These are phyloP conservation scores for Hippocampus abdominalis DNA, from an alignment of 2,113 vertebrate genomes.

Conservation along the genomic window DNA sequence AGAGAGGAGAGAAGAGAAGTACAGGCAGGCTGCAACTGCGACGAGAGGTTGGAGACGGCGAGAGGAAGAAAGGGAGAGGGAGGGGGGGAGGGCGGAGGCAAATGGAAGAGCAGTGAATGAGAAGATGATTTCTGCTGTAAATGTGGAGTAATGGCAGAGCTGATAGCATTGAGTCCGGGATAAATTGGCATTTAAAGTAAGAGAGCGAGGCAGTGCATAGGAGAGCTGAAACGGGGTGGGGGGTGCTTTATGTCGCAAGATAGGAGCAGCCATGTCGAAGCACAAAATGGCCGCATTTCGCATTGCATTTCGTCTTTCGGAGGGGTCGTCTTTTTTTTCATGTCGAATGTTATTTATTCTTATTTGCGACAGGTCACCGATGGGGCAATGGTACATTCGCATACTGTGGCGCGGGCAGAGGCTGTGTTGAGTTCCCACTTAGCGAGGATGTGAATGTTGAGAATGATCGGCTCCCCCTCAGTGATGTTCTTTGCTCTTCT, in stretches of 20 bases:
- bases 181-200: constrained; percentile 74
- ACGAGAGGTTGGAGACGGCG: constrained; percentile 27
- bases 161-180: constrained; percentile 66
- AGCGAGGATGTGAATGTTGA: not conserved
- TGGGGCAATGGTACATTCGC: not conserved
- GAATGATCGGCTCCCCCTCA: not conserved
- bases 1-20: constrained; percentile 26
- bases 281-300: constrained; percentile 70
- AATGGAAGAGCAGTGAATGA: constrained; percentile 4
- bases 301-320: constrained; percentile 42
- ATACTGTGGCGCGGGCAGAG: not conserved
- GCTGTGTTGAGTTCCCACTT: not conserved
- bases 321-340: not conserved
- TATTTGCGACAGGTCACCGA: constrained; percentile 4
- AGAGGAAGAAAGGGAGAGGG: constrained; percentile 7
- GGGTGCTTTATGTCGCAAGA: constrained; percentile 53
- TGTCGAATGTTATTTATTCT: constrained; percentile 14
- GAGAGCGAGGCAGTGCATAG: constrained; percentile 59
- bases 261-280: constrained; percentile 68
- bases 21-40: constrained; percentile 28
- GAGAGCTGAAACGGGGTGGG: constrained; percentile 44
- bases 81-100: not conserved
- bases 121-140: constrained; percentile 61
- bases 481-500: not conserved
- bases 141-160: constrained; percentile 68